Evolutionary conservation across 2,113 vertebrate species (phyloP).

Genomic region (Scopus umbretta): DNA sequence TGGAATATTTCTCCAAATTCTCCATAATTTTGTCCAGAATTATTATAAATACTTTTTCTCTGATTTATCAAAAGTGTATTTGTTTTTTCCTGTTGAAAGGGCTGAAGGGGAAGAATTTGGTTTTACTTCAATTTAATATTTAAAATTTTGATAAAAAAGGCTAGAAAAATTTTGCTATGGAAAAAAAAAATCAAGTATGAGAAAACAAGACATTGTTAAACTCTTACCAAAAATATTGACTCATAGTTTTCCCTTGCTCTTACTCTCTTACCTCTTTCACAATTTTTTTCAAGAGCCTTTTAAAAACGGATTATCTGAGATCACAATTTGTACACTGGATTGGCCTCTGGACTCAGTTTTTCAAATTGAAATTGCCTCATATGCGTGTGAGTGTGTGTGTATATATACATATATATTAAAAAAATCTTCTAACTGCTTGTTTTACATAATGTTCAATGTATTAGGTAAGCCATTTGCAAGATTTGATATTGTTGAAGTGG

Average conservation of each 20-base stretch:
- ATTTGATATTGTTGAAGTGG: background rate
- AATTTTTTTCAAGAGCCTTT: background rate
- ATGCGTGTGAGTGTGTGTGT: fast-evolving
- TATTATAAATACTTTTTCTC: background rate
- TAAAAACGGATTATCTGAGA: background rate
- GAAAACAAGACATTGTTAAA: background rate
- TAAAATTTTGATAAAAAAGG: background rate
- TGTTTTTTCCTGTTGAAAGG: background rate
- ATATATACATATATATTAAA: too few species aligned
- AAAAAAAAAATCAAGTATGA: background rate
- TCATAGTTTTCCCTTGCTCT: background rate
- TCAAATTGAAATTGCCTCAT: background rate
- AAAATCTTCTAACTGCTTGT: background rate
- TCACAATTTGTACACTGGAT: background rate
- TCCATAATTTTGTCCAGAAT: background rate
- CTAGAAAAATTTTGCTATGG: background rate
- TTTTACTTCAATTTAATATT: background rate
- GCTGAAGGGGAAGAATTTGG: background rate
- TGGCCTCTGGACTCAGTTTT: background rate
- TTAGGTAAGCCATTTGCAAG: background rate
- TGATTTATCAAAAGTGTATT: background rate
- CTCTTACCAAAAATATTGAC: background rate
- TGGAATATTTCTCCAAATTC: background rate
- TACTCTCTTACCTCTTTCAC: background rate
- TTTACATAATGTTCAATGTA: background rate